Evolutionary conservation across 2,113 vertebrate genomes (phyloP), one percentile per base, ranked within the genome.

Genomic region (Rhombomys opimus): DNA sequence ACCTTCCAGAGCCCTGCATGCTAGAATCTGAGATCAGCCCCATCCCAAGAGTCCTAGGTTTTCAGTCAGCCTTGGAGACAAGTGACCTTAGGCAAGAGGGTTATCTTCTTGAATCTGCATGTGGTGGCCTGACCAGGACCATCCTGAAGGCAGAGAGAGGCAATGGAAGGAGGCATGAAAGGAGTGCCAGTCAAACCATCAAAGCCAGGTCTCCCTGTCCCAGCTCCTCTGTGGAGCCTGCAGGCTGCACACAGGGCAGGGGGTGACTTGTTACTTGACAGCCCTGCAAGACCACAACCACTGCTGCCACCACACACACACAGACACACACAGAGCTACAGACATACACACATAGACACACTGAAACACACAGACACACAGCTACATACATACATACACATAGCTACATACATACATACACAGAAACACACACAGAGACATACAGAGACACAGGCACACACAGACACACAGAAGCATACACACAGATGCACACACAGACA

Each of bases 91-190:
- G 5, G 35, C 5, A 20, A 78, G 57, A 38, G 75, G 30, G 15
- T 11, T 46, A 22, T 25, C 38, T 46, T 50, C 57, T 54, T 77
- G 13, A 4, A 5, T 84, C 32, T 7, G 38, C n/a, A 25, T 8
- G 54, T 23, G 1, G 63, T n/a, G 32, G 50, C 61, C 7, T 67
- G 35, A 35, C 2, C 27, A n/a, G 50, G 78, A 30, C 25, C 9
- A 5, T 41, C 30, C 46, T 0, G 6, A 67, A 65, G 61, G 30
- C 17, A 1, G 7, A n/a, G 30, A 63, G 50, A 52, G 50, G 23
- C 7, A 27, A 32, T 9, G 18, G 5, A 7, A 22, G 50, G 12
- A 10, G 10, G 0, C 1, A 7, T n/a, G 13, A 35, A 59, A 57
- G 22, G 15, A n/a, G 1, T 3, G 14, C 35, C 22, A 8, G 2